Percentiles rank a stretch among this genome's conserved stretches.
These are phyloP conservation scores for Pachliopta kotzebuea DNA, from an alignment of 2,888 invertebrate species.

Conservation along the genomic window DNA sequence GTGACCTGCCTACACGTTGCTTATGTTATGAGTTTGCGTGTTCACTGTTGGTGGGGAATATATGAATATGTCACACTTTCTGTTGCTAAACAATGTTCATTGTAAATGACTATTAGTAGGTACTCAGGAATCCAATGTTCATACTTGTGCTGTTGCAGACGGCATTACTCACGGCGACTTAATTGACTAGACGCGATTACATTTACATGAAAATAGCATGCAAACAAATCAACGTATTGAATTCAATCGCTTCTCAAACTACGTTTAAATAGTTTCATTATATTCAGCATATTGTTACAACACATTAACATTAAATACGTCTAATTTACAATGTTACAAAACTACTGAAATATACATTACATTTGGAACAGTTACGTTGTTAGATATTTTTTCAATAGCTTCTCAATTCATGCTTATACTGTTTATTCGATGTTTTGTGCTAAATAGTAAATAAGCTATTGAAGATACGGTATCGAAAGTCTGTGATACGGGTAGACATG, in stretches of 20 bases:
- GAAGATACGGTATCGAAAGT: not conserved
- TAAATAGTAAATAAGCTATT: not conserved
- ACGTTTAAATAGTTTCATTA: not conserved
- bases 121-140: slow-evolving; percentile 43
- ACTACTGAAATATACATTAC: no score
- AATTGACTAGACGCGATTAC: slow-evolving; percentile 48
- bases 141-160: slow-evolving; percentile 38
- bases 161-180: slow-evolving; percentile 47
- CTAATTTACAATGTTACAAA: no score
- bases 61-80: slow-evolving; percentile 33
- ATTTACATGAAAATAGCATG: slow-evolving; percentile 36
- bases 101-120: slow-evolving; percentile 35
- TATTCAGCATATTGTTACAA: no score
- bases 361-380: no score
- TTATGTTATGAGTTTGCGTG: slow-evolving; percentile 42
- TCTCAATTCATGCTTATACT: no score
- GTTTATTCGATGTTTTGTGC: no score
- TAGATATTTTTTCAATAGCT: no score
- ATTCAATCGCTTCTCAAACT: not conserved
- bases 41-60: slow-evolving; percentile 29
- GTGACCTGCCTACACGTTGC: slow-evolving; percentile 68
- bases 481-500: not conserved
- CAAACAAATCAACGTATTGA: slow-evolving; percentile 23
- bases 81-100: slow-evolving; percentile 35
- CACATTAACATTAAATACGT: no score